phyloP scores from a whole-genome alignment of 2,888 invertebrate genomes.

The Chrysodeixis includens region DNA sequence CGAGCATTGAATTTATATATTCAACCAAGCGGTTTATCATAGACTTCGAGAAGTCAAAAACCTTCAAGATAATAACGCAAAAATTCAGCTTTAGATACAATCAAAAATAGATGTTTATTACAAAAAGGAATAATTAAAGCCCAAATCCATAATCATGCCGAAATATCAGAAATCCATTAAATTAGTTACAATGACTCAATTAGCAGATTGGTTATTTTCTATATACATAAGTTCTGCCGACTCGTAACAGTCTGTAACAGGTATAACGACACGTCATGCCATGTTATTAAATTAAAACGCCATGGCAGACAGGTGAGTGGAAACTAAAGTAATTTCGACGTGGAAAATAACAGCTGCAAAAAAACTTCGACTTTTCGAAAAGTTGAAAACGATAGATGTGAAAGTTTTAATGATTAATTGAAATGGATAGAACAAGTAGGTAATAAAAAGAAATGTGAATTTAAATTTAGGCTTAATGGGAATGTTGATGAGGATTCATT shows the following conservation, averaged over 20 bases:
- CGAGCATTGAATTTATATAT: not conserved
- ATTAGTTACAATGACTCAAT: conserved; percentile 38
- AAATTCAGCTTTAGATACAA: too few relatives aligned
- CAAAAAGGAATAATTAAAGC: too few relatives aligned
- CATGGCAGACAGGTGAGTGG: conserved; percentile 13
- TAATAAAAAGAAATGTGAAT: not conserved
- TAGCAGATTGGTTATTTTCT: conserved; percentile 22
- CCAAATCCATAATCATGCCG: not conserved
- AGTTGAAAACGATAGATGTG: not conserved
- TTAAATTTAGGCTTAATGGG: not conserved
- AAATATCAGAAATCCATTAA: conserved; percentile 17
- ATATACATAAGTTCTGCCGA: conserved; percentile 20
- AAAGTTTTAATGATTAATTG: not conserved
- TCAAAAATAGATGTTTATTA: not conserved
- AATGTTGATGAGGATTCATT: not conserved
- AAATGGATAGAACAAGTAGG: not conserved
- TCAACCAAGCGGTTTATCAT: too few relatives aligned
- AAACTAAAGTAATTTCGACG: conserved; percentile 16
- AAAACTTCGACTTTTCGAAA: conserved; percentile 1
- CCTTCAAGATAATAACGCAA: too few relatives aligned
- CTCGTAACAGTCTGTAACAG: conserved; percentile 10
- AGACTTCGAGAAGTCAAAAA: too few relatives aligned
- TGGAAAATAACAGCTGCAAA: conserved; percentile 15
- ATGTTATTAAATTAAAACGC: conserved; percentile 39
- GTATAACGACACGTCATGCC: conserved; percentile 15